Evolutionary conservation across 2,113 vertebrate species (phyloP), one percentile per base, ranked within the genome.

Genomic region (Solea senegalensis): DNA sequence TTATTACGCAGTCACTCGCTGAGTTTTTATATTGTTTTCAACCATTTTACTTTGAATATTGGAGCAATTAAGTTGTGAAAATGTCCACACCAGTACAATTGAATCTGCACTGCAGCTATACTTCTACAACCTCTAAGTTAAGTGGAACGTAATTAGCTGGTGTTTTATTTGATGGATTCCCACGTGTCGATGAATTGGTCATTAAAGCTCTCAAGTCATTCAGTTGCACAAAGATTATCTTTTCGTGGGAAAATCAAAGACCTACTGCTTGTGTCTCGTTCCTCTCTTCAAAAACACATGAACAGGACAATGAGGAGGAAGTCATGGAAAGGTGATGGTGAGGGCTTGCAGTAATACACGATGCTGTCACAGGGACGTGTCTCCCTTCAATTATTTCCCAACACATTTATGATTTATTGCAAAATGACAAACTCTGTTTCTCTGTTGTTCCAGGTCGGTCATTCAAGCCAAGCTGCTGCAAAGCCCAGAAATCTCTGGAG

Each of bases 401-500:
- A 8, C 8, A 49, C 21, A 52, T 8, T 70, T 28, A 51, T 41
- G n/a, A 56, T 51, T 48, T 8, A 10, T 54, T 16, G 54, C 7
- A 54, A 34, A 50, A 4, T 69, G 21, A 71, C 55, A 60, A 16
- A 9, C 79, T 74, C 84, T 41, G 34, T 81, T 5, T 83, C 7
- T 71, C 1, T 86, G 15, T 54, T 80, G 68, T 91, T 79, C 63
- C 80, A 99, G 97, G 96, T 82, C 95, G 94, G 50, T 96, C 95
- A 39, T 99, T 99, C 90, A 98, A 98, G 90, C 96, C 97, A 66
- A 99, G 97, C 92, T 97, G 96, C 90, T 97, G 94, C 91, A 98
- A 98, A 95, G 95, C 95, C 79, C 97, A 98, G 90, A 98, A 97
- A 86, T 96, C 94, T 40, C 90, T 98, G 88, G 97, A 99, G 92